Base-by-base conservation (phyloP, 2,797 vertebrate genomes). In the Brachymystax lenok region DNA sequence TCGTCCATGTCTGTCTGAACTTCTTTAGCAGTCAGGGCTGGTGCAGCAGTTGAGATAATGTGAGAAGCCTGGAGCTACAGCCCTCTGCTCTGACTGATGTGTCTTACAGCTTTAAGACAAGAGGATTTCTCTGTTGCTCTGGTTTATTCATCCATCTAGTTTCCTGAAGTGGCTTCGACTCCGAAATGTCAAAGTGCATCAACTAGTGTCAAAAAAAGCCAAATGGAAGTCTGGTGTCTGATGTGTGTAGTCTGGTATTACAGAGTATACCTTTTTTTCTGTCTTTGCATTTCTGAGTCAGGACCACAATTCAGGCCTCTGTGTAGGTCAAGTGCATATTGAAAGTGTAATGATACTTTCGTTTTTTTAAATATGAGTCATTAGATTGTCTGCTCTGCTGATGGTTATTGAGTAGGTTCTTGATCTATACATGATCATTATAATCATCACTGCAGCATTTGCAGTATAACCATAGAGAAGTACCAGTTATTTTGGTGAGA, bases 71-170 rank as follows among this genome's bases (percentile, higher is more conserved):
- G 28, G 13, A 68, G 66, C 30, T 33, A 13, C 24, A 14, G 24
- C 19, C n/a, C 67, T 69, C 33, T 61, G n/a, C 59, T 27, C 59
- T 13, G 59, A 13, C 30, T 40, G 68, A 69, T 19, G 19, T 35
- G 68, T 40, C 68, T 69, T 46, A 40, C 35, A n/a, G 19, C 35
- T 30, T 67, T n/a, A 69, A 35, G 68, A 69, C 68, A 69, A 69
- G 64, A 67, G 19, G 7, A 69, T 69, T 13, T 46, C 68, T 69
- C 35, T 40, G 35, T 35, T 40, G 68, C 68, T n/a, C 68, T 21
- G 33, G 10, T 40, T 69, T 35, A 46, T 67, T 67, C 28, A 35
- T 69, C 21, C 35, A 69, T 35, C 17, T 10, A 35, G 19, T 46
- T 40, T 8, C 35, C 4, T 19, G 46, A 17, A 35, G 17, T 33